Evolutionary conservation across 2,888 invertebrate species (phyloP), one percentile per base, ranked within the genome.

Genomic region (Mimas tiliae): DNA sequence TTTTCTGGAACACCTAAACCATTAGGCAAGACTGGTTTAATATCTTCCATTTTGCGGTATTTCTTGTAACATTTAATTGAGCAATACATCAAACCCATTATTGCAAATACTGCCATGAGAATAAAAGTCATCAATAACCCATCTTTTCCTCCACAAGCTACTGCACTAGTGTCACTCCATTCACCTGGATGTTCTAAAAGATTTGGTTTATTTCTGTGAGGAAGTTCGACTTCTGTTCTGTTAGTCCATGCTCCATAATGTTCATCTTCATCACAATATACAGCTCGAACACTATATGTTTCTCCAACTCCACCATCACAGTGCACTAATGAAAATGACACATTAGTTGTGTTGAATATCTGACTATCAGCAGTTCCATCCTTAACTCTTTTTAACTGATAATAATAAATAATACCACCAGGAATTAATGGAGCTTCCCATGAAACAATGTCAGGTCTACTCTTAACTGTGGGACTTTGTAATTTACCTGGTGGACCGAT

Each of bases 11-110:
- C 84, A 65, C 86, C 94, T 67, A 96, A 84, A 4, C 96, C 96
- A 62, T 95, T 95, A 27, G 96, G 96, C 69, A 96, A 84, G 74
- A 95, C 95, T 14, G 96, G 95, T 78, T 95, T 95, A 33, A 96
- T 95, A 74, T 96, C 95, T 77, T 94, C 94, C 95, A 96, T 96
- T 74, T 93, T 94, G 77, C 94, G 94, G 75, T 94, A 95, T 69
- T 94, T 94, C 67, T 92, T 89, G 87, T 95, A 96, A 34, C 94
- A 78, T 80, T 96, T 96, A 72, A 83, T 88, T 7, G 86, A 85
- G 9, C 83, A 86, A 72, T 88, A 92, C 67, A 82, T 85, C 16
- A 86, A 67, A 14, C 82, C 89, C 50, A 87, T 79, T 21, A 89
- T 67, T 14, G 77, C 76, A 76, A 90, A 83, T 66, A 92, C 73